Evolutionary conservation across 92 coral and sea anemone species (phyloP).

Genomic region (Paragorgia papillata): DNA sequence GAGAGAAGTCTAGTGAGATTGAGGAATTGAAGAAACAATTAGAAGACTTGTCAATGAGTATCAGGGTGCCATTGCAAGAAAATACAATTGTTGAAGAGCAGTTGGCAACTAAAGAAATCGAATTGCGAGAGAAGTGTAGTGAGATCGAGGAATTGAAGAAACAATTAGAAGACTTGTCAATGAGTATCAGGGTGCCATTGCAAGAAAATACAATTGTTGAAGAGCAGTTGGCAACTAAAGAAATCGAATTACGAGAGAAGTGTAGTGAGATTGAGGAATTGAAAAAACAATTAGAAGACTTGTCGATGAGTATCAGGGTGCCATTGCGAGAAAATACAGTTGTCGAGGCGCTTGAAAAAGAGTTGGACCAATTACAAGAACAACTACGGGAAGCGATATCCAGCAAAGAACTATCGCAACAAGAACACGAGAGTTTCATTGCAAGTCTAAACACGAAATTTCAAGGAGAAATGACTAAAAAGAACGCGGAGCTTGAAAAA

Average conservation of each 20-base stretch:
- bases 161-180: background rate
- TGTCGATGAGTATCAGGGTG: background rate
- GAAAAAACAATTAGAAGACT: slow-evolving; percentile 5
- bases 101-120: no score
- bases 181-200: no score
- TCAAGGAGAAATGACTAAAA: background rate
- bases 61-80: background rate
- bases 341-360: no score
- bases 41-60: background rate
- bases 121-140: no score
- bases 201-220: background rate
- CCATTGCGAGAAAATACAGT: background rate
- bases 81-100: background rate
- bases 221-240: no score
- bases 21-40: background rate
- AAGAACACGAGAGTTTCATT: background rate
- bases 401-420: background rate
- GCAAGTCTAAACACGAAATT: background rate
- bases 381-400: background rate
- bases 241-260: background rate
- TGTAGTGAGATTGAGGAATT: background rate
- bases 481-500: background rate
- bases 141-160: no score
- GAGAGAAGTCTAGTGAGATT: background rate
- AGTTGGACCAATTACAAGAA: background rate